A percentile compares a stretch with the other conserved stretches of the same genome.
phyloP scores from a whole-genome alignment of 2,888 invertebrate species.

The Noctua janthe region DNA sequence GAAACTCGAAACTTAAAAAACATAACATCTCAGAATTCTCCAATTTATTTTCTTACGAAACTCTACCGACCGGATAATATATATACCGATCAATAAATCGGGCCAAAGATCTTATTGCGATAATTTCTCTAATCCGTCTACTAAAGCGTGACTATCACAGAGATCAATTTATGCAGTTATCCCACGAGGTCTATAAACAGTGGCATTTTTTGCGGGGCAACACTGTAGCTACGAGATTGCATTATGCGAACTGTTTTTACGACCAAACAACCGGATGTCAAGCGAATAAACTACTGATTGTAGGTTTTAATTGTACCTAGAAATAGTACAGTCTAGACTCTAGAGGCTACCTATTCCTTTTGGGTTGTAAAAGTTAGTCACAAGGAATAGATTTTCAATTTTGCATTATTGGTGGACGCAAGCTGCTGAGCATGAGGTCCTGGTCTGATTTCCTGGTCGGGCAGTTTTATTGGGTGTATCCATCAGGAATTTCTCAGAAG shows the following conservation, averaged over 20 bases:
- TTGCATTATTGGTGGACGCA: background rate
- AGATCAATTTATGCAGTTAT: conserved; percentile 30
- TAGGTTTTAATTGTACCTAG: conserved; percentile 27
- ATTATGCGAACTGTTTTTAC: conserved; percentile 56
- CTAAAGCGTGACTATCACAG: conserved; percentile 21
- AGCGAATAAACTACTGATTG: conserved; percentile 60
- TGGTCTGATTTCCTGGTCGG: no score
- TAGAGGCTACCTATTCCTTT: background rate
- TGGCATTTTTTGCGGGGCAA: conserved; percentile 43
- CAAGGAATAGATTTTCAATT: background rate
- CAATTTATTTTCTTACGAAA: background rate
- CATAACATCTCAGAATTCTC: background rate
- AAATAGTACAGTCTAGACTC: background rate
- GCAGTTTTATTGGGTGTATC: no score
- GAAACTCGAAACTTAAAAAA: background rate
- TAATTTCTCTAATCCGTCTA: conserved; percentile 29
- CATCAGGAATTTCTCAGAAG: no score
- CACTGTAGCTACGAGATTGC: conserved; percentile 41
- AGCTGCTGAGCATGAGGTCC: no score
- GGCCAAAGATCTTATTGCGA: background rate
- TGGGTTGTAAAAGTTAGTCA: background rate
- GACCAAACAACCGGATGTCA: conserved; percentile 63
- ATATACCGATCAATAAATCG: background rate
- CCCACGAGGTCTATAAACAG: conserved; percentile 44
- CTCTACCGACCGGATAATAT: background rate